These are phyloP conservation scores for Chrysolina haemoptera DNA, from an alignment of 2,888 invertebrate species.

Conservation along the genomic window DNA sequence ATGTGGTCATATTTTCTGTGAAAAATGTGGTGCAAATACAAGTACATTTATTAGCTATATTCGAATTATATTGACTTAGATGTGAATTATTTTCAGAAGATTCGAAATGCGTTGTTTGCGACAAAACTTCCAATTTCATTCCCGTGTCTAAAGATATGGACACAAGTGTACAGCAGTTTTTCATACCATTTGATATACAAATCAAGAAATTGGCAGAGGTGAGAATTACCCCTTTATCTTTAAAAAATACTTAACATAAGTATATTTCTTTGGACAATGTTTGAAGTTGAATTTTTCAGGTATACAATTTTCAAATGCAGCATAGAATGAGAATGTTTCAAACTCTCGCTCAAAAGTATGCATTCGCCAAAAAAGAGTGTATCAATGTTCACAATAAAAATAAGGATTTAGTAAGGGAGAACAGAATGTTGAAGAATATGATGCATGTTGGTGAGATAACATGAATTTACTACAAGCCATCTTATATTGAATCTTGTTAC, in stretches of 20 bases:
- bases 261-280: neutral
- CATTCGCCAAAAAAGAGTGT: slow-evolving; percentile 60
- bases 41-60: slow-evolving; percentile 53
- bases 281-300: slow-evolving; percentile 45
- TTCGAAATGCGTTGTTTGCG: slow-evolving; percentile 60
- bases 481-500: neutral
- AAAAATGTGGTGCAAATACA: slow-evolving; percentile 57
- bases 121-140: slow-evolving; percentile 52
- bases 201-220: slow-evolving; percentile 60
- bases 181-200: slow-evolving; percentile 56
- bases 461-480: neutral
- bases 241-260: neutral
- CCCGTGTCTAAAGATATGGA: slow-evolving; percentile 60
- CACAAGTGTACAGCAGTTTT: slow-evolving; percentile 58
- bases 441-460: slow-evolving; percentile 23
- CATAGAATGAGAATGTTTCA: slow-evolving; percentile 56
- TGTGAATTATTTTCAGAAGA: slow-evolving; percentile 42
- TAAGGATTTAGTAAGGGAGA: slow-evolving; percentile 59
- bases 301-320: slow-evolving; percentile 60
- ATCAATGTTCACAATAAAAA: slow-evolving; percentile 55
- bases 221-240: slow-evolving; percentile 23
- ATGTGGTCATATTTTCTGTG: slow-evolving; percentile 65
- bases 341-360: slow-evolving; percentile 59
- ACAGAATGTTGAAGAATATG: slow-evolving; percentile 49
- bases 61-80: no score